Percentiles rank a stretch among this genome's conserved stretches.
These are phyloP conservation scores for Pipa parva DNA, from an alignment of 2,113 vertebrate genomes.

Conservation along the genomic window DNA sequence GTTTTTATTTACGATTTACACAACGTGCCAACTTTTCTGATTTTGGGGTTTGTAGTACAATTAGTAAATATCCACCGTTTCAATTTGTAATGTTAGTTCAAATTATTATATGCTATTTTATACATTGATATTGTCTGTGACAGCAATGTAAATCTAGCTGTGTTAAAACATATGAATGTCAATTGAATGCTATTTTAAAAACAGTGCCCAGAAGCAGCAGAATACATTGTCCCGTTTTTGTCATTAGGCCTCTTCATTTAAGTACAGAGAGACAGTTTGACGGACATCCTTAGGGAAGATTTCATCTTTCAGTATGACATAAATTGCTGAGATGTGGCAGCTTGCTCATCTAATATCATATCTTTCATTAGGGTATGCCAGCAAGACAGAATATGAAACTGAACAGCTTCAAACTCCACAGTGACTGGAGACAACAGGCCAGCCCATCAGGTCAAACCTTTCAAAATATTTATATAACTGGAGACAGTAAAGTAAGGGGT, in stretches of 20 bases:
- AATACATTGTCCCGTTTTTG: background rate
- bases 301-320: constrained; percentile 21
- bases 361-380: constrained; percentile 22
- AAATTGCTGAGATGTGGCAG: constrained; percentile 30
- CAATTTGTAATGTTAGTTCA: too few relatives aligned
- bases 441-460: constrained; percentile 36
- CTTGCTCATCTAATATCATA: constrained; percentile 32
- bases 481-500: constrained; percentile 27
- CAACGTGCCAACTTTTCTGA: too few relatives aligned
- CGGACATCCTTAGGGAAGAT: background rate
- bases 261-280: background rate
- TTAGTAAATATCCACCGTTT: too few relatives aligned
- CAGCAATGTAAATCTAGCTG: too few relatives aligned
- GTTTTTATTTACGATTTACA: too few relatives aligned
- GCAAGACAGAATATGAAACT: constrained; percentile 31
- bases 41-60: too few relatives aligned
- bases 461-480: constrained; percentile 39
- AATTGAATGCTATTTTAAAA: too few relatives aligned
- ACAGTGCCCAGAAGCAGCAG: background rate
- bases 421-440: constrained; percentile 34
- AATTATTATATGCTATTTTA: too few relatives aligned
- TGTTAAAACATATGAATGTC: too few relatives aligned
- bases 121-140: too few relatives aligned
- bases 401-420: constrained; percentile 27
- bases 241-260: background rate